These are phyloP conservation scores for Oreochromis aureus DNA, from an alignment of 2,113 vertebrate genomes.

Conservation along the genomic window DNA sequence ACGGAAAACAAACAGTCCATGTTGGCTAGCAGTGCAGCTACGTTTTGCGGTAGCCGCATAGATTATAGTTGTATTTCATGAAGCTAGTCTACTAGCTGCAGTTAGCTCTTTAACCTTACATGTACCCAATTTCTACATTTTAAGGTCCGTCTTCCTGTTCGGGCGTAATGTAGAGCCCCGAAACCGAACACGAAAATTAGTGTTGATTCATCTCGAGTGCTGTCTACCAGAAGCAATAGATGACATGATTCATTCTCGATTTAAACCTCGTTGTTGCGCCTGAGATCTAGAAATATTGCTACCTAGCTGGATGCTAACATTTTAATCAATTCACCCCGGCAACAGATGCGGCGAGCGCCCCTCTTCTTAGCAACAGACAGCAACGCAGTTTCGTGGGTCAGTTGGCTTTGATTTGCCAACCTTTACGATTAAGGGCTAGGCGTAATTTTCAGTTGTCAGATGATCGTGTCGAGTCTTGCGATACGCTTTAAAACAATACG, in stretches of 20 bases:
- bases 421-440: not conserved
- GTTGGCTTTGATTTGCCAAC: not conserved
- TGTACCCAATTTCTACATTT: not conserved
- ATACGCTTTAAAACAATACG: not conserved
- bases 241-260: constrained; percentile 15
- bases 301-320: constrained; percentile 45
- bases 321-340: constrained; percentile 48
- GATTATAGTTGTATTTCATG: not conserved
- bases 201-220: not conserved
- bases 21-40: not conserved
- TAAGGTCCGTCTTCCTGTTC: not conserved
- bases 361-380: not conserved
- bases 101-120: constrained; percentile 9
- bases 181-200: not conserved
- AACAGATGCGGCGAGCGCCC: constrained; percentile 40
- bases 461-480: not conserved
- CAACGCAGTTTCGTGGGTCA: not conserved
- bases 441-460: not conserved
- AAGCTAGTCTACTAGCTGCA: constrained; percentile 35
- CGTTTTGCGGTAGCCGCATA: not conserved
- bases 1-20: not conserved
- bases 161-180: not conserved
- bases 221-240: not conserved
- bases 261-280: not conserved
- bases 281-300: not conserved